Base-by-base conservation (phyloP, 92 coral and sea anemone genomes). In the Porites rus region DNA sequence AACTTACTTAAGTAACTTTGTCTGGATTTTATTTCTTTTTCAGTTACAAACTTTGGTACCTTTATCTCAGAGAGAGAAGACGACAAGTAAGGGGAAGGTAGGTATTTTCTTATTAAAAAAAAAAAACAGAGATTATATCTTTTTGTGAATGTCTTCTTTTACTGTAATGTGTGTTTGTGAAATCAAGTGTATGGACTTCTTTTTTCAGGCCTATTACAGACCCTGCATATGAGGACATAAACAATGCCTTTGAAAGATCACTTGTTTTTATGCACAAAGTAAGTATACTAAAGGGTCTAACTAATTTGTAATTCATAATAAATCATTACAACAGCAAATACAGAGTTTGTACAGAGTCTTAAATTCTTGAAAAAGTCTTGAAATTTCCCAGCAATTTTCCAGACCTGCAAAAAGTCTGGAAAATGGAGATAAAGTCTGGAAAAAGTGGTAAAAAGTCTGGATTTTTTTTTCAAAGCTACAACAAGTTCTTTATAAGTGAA, bases 221-320 rank as follows among this genome's bases (percentile, higher is more conserved):
- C 69, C 92, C 98, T 51, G 74, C 75, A 4, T 95, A 93, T 87
- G 99, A 97, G 77, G 99, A 97, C 79, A 95, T 97, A 7, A 97
- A 95, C 88, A 97, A 97, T 91, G 98, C 99, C 31, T 97, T 97
- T 95, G 99, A 97, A 90, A 94, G 99, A 72, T 92, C 99, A 19
- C 94, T 97, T 21, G 98, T 97, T 14, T 97, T 97, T 74, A 97
- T 97, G 99, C 99, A 97, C 69, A 97, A 97, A 97, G 99, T 97
- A 74, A 62, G 12, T 20, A 18, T 22, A 11, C 1, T 21, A 50
- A 59, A 46, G 19, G 74, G 28, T 56, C 66, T 38, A 60, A 65
- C 51, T 78, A 19, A n/a, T 16, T 50, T 52, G 46, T 38, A 51
- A 77, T 28, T 50, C 25, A 19, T 54, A 56, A 3, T 10, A 4